Base-by-base conservation (phyloP, 2,888 invertebrate genomes). In the Platynereis dumerilii region DNA sequence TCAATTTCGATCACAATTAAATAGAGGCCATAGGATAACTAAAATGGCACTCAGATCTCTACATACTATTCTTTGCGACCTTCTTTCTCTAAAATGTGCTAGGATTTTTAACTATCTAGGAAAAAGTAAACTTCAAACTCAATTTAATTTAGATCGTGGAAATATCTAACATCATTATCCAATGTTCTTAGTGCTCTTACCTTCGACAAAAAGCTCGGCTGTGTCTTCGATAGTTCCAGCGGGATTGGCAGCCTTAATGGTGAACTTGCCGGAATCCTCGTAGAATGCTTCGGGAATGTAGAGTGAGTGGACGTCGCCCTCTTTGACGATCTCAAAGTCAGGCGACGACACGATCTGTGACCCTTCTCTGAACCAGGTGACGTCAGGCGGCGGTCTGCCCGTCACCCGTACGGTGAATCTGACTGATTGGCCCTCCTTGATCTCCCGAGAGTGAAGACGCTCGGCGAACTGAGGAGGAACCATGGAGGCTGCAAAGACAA, bases 381-480 rank as follows among this genome's bases (percentile, higher is more conserved):
- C 79, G 45, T 76, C 74, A 0, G 83, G 82, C 1, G 77, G 68
- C 1, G 83, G 83, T 42, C 75, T 73, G 2, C 83, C 84, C 17
- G 76, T 72, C 7, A 83, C 83, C 29, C 77, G 68, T 29, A 83
- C 82, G 0, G 76, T 80, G 68, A 84, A 75, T 34, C 73, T 70
- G 54, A 83, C 80, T 2, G 81, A 74, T 44, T 81, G 73, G 2
- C 83, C 82, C 64, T 83, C 83, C 55, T 75, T 74, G 42, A 89
- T 89, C 42, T 76, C 87, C 71, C 90, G 86, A 15, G 93, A 92
- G 83, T 90, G 89, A 64, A 95, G 86, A 64, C 94, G 92, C 79
- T 90, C 89, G 1, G 91, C 90, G 75, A 95, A 92, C 76, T 88
- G 90, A 45, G 93, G 92, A 42, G 92, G 92, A 77, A 91, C 91